phyloP scores from a whole-genome alignment of 2,797 vertebrate genomes.

The Alectoris magna region DNA sequence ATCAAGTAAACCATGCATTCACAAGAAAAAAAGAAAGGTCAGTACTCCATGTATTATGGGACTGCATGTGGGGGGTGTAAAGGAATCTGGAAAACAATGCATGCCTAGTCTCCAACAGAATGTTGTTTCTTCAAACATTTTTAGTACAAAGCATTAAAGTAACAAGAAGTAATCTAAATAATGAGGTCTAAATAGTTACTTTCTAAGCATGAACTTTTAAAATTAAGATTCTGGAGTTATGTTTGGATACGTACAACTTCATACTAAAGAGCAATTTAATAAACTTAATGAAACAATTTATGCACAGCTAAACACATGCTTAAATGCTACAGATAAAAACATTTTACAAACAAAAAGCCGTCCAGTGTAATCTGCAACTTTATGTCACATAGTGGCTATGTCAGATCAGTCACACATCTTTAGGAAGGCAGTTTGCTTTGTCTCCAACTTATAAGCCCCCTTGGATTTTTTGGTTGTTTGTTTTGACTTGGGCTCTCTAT shows the following conservation, averaged over 20 bases:
- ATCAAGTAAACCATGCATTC: not conserved
- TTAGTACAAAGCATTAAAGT: slow-evolving; percentile 38
- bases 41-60: slow-evolving; percentile 62
- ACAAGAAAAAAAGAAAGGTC: slow-evolving; percentile 62
- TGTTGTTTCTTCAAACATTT: slow-evolving; percentile 58
- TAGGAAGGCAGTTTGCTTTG: not conserved
- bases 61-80: slow-evolving; percentile 65
- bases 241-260: slow-evolving; percentile 24
- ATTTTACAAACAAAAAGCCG: not conserved
- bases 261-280: not conserved
- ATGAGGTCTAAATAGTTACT: slow-evolving; percentile 29
- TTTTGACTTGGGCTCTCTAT: not conserved
- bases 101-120: slow-evolving; percentile 63
- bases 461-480: not conserved
- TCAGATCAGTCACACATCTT: not conserved
- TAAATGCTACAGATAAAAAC: not conserved
- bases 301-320: not conserved
- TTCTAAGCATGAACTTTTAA: slow-evolving; percentile 26
- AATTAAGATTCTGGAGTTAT: slow-evolving; percentile 1
- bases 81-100: slow-evolving; percentile 73
- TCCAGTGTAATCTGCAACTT: not conserved
- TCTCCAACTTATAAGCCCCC: not conserved
- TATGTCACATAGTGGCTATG: not conserved
- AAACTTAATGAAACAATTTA: not conserved
- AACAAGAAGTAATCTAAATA: slow-evolving; percentile 33